These are phyloP conservation scores for Philonicus albiceps DNA, from an alignment of 2,888 invertebrate genomes.

Conservation along the genomic window DNA sequence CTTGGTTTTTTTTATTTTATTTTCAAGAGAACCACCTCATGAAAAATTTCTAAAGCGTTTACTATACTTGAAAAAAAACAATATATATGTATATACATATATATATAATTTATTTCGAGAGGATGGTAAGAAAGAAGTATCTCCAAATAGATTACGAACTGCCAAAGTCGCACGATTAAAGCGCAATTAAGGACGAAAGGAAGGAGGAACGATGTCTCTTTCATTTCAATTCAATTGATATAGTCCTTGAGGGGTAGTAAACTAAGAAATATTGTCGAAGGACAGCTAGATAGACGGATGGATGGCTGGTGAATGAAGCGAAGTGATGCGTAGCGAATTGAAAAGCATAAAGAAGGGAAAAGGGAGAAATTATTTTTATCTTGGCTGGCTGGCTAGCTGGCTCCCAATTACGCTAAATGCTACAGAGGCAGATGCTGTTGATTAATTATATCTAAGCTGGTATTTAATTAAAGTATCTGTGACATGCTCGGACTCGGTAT, in stretches of 20 bases:
- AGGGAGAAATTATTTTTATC: not conserved
- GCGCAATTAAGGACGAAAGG: not conserved
- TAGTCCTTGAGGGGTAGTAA: not conserved
- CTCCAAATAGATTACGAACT: not conserved
- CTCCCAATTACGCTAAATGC: conserved; percentile 22
- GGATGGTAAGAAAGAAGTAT: not conserved
- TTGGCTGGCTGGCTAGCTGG: not conserved
- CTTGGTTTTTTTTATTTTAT: not conserved
- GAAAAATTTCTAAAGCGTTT: not conserved
- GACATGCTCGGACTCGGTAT: not conserved
- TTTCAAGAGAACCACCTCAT: not conserved
- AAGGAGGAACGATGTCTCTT: not conserved
- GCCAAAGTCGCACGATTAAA: not conserved
- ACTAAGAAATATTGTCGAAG: not conserved
- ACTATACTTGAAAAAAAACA: not conserved
- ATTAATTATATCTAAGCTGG: conserved; percentile 20
- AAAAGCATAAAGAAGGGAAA: not conserved
- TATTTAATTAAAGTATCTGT: conserved; percentile 18
- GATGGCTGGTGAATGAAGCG: not conserved
- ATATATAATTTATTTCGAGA: not conserved
- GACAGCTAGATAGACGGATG: not conserved
- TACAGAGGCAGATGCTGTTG: conserved; percentile 24
- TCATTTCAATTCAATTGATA: not conserved
- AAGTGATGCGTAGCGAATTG: not conserved
- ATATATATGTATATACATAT: too few species aligned